These are phyloP conservation scores for Tetrao urogallus DNA, from an alignment of 2,113 vertebrate genomes.

Conservation along the genomic window DNA sequence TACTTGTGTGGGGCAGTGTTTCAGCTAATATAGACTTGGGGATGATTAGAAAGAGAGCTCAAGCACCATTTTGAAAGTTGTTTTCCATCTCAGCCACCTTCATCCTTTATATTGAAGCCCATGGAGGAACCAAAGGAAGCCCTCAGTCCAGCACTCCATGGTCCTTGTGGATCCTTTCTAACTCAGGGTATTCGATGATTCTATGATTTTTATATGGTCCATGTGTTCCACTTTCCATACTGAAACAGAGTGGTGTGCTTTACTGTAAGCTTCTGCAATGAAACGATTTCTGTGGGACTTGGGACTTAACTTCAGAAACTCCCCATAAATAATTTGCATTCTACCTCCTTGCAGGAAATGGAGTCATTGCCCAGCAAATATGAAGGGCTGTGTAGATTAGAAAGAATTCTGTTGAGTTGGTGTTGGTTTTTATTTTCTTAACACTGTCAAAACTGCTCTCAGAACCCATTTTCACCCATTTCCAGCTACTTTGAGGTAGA, in stretches of 20 bases:
- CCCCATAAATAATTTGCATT: neutral
- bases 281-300: neutral
- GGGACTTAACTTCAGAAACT: neutral
- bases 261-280: neutral
- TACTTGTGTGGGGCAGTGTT: neutral
- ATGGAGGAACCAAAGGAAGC: neutral
- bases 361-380: neutral
- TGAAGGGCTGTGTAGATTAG: neutral
- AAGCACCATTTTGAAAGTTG: neutral
- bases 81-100: neutral
- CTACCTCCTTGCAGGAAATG: neutral
- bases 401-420: neutral
- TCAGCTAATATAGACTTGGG: neutral
- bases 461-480: neutral
- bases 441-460: neutral
- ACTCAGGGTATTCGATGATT: too few relatives aligned
- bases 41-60: neutral
- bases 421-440: neutral
- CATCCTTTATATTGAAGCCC: neutral
- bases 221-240: rapidly evolving
- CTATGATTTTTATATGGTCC: rapidly evolving
- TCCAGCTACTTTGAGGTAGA: neutral
- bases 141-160: too few relatives aligned
- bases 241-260: neutral
- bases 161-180: too few relatives aligned